Evolutionary conservation across 2,113 vertebrate genomes (phyloP), one percentile per base, ranked within the genome.

Genomic region (Myotis davidii): DNA sequence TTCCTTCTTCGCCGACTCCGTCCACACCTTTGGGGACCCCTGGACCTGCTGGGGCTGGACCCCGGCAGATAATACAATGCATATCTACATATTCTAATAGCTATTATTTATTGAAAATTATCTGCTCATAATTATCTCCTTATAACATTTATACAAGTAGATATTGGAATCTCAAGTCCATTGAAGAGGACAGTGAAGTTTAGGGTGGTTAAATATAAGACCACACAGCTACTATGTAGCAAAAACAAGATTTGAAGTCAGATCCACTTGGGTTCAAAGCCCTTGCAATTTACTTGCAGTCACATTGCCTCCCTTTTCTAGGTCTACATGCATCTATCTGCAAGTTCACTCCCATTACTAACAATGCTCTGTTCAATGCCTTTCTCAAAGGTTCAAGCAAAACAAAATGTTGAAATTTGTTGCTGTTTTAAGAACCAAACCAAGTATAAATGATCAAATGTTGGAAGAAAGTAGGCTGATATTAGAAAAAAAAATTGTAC

Each of bases 101-200:
- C 29, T 95, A n/a, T 77, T 73, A 76, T 88, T 95, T 95, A 67
- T 29, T 81, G 54, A 42, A 64, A 89, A 59, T 59, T 83, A 18
- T 32, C 50, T 94, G 18, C 9, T 45, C 79, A 59, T 84, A 94
- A 52, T 50, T 52, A 85, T 29, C 25, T 76, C 18, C 92, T 86
- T 81, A 61, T 88, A 50, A n/a, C 20, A 89, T 54, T 39, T 3
- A 25, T 79, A 42, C 39, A 83, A 48, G 48, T 52, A 52, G 45
- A 34, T n/a, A 11, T 18, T 93, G 37, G 50, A 37, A 13, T 37
- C 54, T 88, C 42, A 78, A 78, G 17, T 83, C 88, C 37, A 45
- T 32, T 76, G 17, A 50, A 64, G 50, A 61, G 25, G n/a, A 73
- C 32, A 78, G 16, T 56, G 25, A 74, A n/a, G 8, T 69, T 77